These are phyloP conservation scores for Lepus townsendii DNA, from an alignment of 2,797 vertebrate species.

Conservation along the genomic window DNA sequence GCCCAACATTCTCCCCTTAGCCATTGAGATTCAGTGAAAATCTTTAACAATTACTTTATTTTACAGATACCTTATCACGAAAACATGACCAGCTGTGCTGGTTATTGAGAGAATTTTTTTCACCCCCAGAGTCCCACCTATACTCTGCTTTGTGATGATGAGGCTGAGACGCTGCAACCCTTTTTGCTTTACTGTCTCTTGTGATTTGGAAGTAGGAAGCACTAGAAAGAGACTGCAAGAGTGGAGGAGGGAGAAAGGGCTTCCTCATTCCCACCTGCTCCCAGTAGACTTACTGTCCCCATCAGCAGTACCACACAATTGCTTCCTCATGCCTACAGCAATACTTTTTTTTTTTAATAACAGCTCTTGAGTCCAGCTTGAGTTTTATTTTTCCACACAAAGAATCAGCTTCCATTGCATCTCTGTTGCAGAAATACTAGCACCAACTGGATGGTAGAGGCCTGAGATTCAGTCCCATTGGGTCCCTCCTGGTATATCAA, in stretches of 20 bases:
- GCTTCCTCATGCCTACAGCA: background rate
- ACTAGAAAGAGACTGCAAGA: background rate
- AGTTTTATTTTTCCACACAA: background rate
- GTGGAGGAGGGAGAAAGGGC: background rate
- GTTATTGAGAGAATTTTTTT: background rate
- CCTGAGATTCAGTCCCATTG: background rate
- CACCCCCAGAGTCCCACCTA: background rate
- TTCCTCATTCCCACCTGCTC: background rate
- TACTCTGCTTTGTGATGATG: background rate
- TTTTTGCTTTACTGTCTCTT: constrained; percentile 15
- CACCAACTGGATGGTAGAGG: background rate
- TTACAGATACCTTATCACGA: background rate
- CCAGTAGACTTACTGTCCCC: background rate
- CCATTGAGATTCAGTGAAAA: background rate
- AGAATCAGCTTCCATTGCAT: background rate
- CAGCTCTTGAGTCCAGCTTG: constrained; percentile 48
- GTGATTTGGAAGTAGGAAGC: background rate
- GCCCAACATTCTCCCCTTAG: no score
- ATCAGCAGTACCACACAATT: background rate
- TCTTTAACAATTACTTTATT: background rate
- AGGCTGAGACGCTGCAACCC: background rate
- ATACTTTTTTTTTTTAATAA: constrained; percentile 30
- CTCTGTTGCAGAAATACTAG: background rate
- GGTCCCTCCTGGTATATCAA: background rate
- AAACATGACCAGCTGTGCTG: constrained; percentile 9